phyloP scores from a whole-genome alignment of 2,888 invertebrate species.

The Cephonodes hylas region DNA sequence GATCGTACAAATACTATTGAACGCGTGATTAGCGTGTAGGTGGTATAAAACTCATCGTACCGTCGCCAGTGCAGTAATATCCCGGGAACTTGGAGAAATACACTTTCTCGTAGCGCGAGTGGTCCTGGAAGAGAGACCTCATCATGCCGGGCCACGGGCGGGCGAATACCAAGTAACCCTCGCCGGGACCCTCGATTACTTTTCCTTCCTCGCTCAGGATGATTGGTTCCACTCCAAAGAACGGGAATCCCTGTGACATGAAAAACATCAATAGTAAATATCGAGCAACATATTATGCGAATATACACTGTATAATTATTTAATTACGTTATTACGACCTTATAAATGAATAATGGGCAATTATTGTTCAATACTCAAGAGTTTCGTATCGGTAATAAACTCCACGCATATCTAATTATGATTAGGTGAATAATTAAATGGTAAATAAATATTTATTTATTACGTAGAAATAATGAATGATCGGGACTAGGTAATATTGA shows the following conservation, averaged over 20 bases:
- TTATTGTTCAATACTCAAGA: too few relatives aligned
- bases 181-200: slow-evolving; percentile 92
- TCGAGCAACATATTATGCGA: neutral
- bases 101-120: slow-evolving; percentile 92
- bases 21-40: neutral
- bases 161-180: slow-evolving; percentile 96
- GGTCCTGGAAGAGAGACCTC: slow-evolving; percentile 95
- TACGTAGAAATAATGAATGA: too few relatives aligned
- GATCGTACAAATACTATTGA: neutral
- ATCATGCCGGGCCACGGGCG: slow-evolving; percentile 99
- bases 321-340: neutral
- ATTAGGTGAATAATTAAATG: neutral
- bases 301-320: too few relatives aligned
- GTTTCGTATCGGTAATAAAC: neutral
- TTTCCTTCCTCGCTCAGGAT: slow-evolving; percentile 93
- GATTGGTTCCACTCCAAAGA: slow-evolving; percentile 96
- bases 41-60: slow-evolving; percentile 66
- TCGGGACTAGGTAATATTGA: too few relatives aligned
- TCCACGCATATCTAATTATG: neutral
- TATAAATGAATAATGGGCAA: neutral
- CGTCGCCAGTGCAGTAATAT: slow-evolving; percentile 98
- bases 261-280: neutral
- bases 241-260: slow-evolving; percentile 91
- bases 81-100: slow-evolving; percentile 98
- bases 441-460: too few relatives aligned